Evolutionary conservation across 64 coral and sea anemone species (phyloP).

Genomic region (Dendrophyllia cribrosa): DNA sequence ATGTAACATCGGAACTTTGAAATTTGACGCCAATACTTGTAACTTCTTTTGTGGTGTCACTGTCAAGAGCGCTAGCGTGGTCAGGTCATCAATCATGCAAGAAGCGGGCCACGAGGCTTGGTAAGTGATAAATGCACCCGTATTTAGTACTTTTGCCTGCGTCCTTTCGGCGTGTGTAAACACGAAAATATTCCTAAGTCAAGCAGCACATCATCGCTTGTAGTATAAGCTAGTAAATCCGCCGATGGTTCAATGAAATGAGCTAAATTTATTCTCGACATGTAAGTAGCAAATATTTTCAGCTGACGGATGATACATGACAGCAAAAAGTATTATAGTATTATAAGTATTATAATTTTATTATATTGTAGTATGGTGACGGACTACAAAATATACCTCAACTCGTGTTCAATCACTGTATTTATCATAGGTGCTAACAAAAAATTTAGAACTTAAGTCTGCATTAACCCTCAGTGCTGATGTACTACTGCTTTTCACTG

Average conservation of each 20-base stretch:
- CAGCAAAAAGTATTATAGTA: background rate
- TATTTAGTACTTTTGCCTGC: background rate
- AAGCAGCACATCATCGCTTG: background rate
- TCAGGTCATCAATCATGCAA: no score
- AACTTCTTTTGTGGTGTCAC: background rate
- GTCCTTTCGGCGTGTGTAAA: background rate
- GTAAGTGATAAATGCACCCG: background rate
- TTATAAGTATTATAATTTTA: background rate
- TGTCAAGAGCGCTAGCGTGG: no score
- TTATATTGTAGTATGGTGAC: background rate
- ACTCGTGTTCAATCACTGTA: no score
- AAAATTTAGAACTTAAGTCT: no score
- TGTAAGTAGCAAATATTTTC: background rate
- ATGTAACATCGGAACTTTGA: slow-evolving; percentile 6
- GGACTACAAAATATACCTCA: no score
- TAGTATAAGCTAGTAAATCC: slow-evolving; percentile 3
- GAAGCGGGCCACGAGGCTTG: background rate
- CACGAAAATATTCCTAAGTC: background rate
- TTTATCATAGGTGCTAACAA: no score
- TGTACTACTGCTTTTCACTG: no score
- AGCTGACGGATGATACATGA: background rate
- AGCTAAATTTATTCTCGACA: slow-evolving; percentile 12
- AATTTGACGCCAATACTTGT: background rate
- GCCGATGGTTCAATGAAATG: background rate
- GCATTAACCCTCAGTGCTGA: no score